A percentile compares a stretch with the other conserved stretches of the same genome.
Evolutionary conservation across 1,140 invertebrate species (phyloP).

Genomic region (Idris sp.): DNA sequence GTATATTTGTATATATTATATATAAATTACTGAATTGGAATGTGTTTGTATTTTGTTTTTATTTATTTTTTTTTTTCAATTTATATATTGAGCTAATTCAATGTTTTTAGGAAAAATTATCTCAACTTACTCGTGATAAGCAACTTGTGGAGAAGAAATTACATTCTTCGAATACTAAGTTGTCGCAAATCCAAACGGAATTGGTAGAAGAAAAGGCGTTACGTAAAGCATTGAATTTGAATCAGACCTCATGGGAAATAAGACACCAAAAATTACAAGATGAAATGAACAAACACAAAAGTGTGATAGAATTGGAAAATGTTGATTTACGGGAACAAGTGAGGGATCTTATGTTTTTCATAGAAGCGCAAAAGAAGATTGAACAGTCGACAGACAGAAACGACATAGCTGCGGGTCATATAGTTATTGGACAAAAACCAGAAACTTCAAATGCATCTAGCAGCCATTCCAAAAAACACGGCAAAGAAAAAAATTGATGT

Average conservation of each 20-base stretch:
- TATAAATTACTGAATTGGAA: too few relatives aligned
- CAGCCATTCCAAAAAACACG: conserved; percentile 25
- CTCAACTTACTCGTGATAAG: conserved; percentile 47
- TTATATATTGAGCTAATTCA: conserved; percentile 2
- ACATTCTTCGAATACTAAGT: conserved; percentile 54
- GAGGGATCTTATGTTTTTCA: conserved; percentile 87
- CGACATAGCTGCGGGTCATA: conserved; percentile 85
- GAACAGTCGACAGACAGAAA: conserved; percentile 77
- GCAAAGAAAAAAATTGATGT: conserved; percentile 35
- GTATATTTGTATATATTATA: too few relatives aligned
- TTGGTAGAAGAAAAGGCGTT: conserved; percentile 54
- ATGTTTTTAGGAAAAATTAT: conserved; percentile 56
- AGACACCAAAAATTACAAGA: conserved; percentile 53
- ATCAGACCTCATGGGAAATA: conserved; percentile 59
- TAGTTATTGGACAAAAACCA: conserved; percentile 78
- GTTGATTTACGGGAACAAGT: conserved; percentile 94
- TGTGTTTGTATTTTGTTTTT: too few relatives aligned
- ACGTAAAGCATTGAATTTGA: conserved; percentile 50
- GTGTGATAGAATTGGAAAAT: conserved; percentile 85
- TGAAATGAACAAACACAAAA: conserved; percentile 66
- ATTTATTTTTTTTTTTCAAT: too few relatives aligned
- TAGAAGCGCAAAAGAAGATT: conserved; percentile 52
- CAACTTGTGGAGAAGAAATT: conserved; percentile 53
- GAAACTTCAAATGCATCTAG: conserved; percentile 12
- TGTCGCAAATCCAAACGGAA: conserved; percentile 48